Conservation (phyloP, 2,888 invertebrate species). For the Pterostichus madidus region DNA sequence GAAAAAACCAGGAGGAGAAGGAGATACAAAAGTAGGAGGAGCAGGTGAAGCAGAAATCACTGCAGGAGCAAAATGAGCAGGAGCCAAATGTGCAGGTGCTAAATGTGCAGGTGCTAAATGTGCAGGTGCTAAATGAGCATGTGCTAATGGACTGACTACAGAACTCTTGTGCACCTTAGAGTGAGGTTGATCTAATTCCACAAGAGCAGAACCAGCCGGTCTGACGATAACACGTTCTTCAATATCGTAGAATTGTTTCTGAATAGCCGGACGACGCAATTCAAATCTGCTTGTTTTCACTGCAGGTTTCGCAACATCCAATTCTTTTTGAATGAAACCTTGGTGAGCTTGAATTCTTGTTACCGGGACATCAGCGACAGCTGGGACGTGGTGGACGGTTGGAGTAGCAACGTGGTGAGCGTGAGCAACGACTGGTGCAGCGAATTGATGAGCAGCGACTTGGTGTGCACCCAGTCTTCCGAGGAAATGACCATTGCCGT, state of each 20-base stretch:
- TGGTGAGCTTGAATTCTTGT: constrained; percentile 78
- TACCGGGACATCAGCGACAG: constrained; percentile 78
- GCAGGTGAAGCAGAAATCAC: constrained; percentile 67
- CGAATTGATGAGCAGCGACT: constrained; percentile 1
- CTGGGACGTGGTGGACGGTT: constrained; percentile 76
- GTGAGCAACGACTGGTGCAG: constrained; percentile 69
- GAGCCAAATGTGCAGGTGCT: constrained; percentile 64
- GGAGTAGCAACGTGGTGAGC: constrained; percentile 74
- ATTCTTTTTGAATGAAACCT: constrained; percentile 79
- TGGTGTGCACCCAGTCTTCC: constrained; percentile 16
- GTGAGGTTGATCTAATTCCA: constrained; percentile 81
- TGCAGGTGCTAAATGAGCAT: constrained; percentile 67
- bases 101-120: constrained; percentile 67
- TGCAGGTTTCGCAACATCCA: constrained; percentile 81
- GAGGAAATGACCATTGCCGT: constrained; percentile 52
- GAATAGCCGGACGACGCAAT: constrained; percentile 81
- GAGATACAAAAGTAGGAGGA: constrained; percentile 68
- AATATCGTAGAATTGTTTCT: constrained; percentile 83
- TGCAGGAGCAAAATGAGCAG: constrained; percentile 63
- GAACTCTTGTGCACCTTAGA: constrained; percentile 80
- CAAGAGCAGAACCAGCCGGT: constrained; percentile 81
- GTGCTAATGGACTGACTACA: constrained; percentile 65
- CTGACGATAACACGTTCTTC: constrained; percentile 81
- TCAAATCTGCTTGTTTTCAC: constrained; percentile 80
- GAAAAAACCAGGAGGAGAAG: constrained; percentile 67